Evolutionary conservation across 30 jellyfish, hydroid and myxozoan species (phyloP).

Genomic region (Aurelia aurita complex sp. Pacific): DNA sequence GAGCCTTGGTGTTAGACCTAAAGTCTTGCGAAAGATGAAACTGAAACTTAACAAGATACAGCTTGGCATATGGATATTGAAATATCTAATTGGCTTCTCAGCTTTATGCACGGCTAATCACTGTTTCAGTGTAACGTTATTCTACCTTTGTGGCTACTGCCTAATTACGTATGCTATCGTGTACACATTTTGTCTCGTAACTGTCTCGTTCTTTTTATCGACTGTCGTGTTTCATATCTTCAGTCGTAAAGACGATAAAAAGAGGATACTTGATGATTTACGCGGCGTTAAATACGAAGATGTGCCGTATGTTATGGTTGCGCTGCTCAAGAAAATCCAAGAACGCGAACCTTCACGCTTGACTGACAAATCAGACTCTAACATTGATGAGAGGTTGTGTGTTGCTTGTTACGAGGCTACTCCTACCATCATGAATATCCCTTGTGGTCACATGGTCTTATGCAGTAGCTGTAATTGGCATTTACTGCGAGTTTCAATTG

Average conservation of each 20-base stretch:
- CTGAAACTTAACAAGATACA: not conserved
- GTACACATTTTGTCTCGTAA: slow-evolving; percentile 25
- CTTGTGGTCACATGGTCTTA: slow-evolving; percentile 67
- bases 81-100: slow-evolving; percentile 17
- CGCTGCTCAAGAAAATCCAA: slow-evolving; percentile 22
- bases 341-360: slow-evolving; percentile 14
- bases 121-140: slow-evolving; percentile 39
- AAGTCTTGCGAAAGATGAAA: not conserved
- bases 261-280: slow-evolving; percentile 27
- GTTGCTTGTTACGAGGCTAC: slow-evolving; percentile 64
- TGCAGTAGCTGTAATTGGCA: slow-evolving; percentile 66
- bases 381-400: slow-evolving; percentile 19
- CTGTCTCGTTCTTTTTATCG: slow-evolving; percentile 47
- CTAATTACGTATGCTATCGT: slow-evolving; percentile 34
- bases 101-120: slow-evolving; percentile 46
- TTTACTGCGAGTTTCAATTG: slow-evolving; percentile 50
- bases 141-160: slow-evolving; percentile 59
- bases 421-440: slow-evolving; percentile 45
- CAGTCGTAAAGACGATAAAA: slow-evolving; percentile 34
- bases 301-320: slow-evolving; percentile 56
- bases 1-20: too few species aligned
- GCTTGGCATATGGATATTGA: slow-evolving; percentile 1
- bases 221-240: slow-evolving; percentile 16
- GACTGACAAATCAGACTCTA: not conserved
- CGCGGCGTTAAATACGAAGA: slow-evolving; percentile 43